phyloP scores from a whole-genome alignment of 35 echinoderm and acorn worm species.

The Patiria miniata region DNA sequence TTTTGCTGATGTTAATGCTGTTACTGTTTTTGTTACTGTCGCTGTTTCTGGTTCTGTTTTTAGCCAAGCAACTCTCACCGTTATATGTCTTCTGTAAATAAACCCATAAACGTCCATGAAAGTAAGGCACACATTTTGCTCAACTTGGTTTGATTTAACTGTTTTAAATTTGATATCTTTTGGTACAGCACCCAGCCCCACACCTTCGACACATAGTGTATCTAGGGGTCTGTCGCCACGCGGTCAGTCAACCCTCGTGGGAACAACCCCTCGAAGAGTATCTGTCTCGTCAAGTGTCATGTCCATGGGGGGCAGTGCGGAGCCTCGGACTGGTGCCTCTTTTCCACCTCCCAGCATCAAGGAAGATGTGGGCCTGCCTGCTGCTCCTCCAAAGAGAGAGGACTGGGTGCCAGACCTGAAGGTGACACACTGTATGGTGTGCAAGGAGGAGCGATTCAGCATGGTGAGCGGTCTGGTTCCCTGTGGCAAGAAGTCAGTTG shows the following conservation, averaged over 20 bases:
- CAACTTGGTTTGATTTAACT: too few species aligned
- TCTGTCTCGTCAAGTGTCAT: background rate
- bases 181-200: slow-evolving; percentile 13
- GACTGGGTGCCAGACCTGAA: slow-evolving; percentile 84
- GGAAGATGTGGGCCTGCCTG: slow-evolving; percentile 42
- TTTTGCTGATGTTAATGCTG: too few species aligned
- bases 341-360: background rate
- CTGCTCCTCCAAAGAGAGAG: slow-evolving; percentile 77
- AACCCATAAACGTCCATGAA: too few species aligned
- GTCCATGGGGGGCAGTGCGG: background rate
- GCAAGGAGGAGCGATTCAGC: slow-evolving; percentile 80
- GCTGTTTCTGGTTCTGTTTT: too few species aligned
- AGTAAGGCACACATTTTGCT: too few species aligned
- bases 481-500: background rate
- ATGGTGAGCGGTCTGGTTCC: slow-evolving; percentile 69
- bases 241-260: background rate
- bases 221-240: background rate
- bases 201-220: background rate
- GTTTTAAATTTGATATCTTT: too few species aligned
- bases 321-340: background rate
- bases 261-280: background rate
- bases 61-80: too few species aligned
- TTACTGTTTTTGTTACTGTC: too few species aligned
- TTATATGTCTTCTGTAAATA: too few species aligned
- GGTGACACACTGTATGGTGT: slow-evolving; percentile 90